Evolutionary conservation across 2,797 vertebrate genomes (phyloP).

Genomic region (Vultur gryphus): DNA sequence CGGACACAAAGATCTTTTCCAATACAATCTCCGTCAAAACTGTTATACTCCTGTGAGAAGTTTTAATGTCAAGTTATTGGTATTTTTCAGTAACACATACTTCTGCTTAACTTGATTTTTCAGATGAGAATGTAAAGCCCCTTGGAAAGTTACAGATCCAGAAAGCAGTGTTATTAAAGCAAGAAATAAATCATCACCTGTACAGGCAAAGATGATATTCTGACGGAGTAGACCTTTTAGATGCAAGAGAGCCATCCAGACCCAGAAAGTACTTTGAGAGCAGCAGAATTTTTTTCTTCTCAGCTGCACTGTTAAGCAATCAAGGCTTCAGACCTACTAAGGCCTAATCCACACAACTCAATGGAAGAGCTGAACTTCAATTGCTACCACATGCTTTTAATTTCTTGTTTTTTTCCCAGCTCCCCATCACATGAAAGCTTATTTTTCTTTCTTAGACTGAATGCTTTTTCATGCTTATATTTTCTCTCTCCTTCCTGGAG

Average conservation of each 20-base stretch:
- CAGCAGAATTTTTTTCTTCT: background rate
- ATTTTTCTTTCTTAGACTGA: background rate
- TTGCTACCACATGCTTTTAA: background rate
- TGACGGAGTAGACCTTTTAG: background rate
- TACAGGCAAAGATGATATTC: background rate
- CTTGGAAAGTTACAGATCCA: background rate
- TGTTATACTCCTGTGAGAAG: background rate
- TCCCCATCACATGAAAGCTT: background rate
- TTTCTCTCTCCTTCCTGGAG: background rate
- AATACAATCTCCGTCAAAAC: background rate
- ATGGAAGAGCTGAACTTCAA: background rate
- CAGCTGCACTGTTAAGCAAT: background rate
- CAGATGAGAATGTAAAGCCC: background rate
- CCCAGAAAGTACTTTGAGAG: background rate
- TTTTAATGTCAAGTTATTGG: background rate
- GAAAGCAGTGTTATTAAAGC: background rate
- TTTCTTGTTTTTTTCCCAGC: background rate
- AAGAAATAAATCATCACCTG: background rate
- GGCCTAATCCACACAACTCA: background rate
- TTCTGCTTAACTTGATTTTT: background rate
- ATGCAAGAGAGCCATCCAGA: background rate
- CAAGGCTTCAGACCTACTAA: background rate
- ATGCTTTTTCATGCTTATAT: background rate
- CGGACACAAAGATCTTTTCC: background rate
- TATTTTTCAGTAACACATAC: background rate